Evolutionary conservation across 2,113 vertebrate genomes (phyloP), one percentile per base, ranked within the genome.

Genomic region (Cisticola juncidis): DNA sequence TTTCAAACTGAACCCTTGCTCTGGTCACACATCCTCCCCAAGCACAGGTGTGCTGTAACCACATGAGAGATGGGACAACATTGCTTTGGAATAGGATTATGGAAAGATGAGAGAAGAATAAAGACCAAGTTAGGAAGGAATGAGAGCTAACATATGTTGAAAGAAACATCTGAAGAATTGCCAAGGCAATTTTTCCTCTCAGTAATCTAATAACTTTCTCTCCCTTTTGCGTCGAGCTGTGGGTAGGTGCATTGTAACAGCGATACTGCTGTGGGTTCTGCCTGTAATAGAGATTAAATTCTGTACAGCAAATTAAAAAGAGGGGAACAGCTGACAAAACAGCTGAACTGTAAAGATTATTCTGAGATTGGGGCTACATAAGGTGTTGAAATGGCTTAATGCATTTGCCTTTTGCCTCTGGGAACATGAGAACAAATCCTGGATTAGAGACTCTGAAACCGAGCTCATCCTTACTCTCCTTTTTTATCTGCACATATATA

Each of bases 331-430:
- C 91, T 91, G 94, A 88, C 2, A 48, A 89, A 92, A 93, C 92
- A 96, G 95, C 93, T 94, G 65, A 95, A 79, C 61, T 57, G 38
- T 48, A 90, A 85, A 96, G 89, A 94, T 91, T 94, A 95, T 96
- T 80, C 71, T 74, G 92, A 97, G 95, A 85, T 70, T 94, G 77
- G 68, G 88, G 57, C n/a, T 88, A 68, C 62, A 28, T 91, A 78
- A 89, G 82, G 65, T 56, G 35, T 38, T 68, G 90, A 95, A 88
- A 95, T 71, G 78, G 81, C 86, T 94, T 95, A 95, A 74, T 28
- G 45, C 56, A 66, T 62, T 89, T 93, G 68, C 78, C 68, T 94
- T 87, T 95, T 6, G 31, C 89, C 76, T 94, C 73, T 81, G 81
- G 88, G 84, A 96, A 96, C 68, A 89, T 71, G 77, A 92, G 94